Percentiles rank a stretch among this genome's conserved stretches.
These are phyloP conservation scores for Neotoma lepida DNA, from an alignment of 2,113 vertebrate species.

Conservation along the genomic window DNA sequence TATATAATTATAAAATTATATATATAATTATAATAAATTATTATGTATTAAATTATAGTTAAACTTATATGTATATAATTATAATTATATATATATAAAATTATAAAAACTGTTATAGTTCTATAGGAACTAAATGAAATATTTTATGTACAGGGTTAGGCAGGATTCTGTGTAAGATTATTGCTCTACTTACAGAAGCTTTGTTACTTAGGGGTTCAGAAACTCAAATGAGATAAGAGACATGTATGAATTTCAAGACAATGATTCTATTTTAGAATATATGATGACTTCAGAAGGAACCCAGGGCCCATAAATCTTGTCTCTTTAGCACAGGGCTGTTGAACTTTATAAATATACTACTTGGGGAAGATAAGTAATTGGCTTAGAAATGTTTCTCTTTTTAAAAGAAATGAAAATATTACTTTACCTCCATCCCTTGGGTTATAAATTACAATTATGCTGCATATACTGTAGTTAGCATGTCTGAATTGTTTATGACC, in stretches of 20 bases:
- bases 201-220: background rate
- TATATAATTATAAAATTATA: background rate
- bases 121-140: constrained; percentile 15
- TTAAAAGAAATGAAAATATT: constrained; percentile 74
- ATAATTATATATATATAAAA: background rate
- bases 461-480: constrained; percentile 70
- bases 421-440: constrained; percentile 67
- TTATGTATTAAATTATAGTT: no score
- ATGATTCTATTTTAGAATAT: constrained; percentile 18
- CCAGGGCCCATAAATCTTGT: background rate
- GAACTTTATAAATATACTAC: constrained; percentile 70
- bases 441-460: constrained; percentile 75
- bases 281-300: background rate
- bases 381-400: constrained; percentile 72
- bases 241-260: background rate
- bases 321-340: constrained; percentile 42
- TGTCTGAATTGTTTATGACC: constrained; percentile 82
- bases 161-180: background rate
- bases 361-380: constrained; percentile 72
- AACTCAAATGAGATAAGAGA: constrained; percentile 23
- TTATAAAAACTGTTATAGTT: background rate
- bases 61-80: no score
- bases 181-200: constrained; percentile 16
- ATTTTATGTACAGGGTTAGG: background rate
- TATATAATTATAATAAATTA: background rate